These are phyloP conservation scores for Holothuria scabra DNA, from an alignment of 53 echinoderm and acorn worm species.

Conservation along the genomic window DNA sequence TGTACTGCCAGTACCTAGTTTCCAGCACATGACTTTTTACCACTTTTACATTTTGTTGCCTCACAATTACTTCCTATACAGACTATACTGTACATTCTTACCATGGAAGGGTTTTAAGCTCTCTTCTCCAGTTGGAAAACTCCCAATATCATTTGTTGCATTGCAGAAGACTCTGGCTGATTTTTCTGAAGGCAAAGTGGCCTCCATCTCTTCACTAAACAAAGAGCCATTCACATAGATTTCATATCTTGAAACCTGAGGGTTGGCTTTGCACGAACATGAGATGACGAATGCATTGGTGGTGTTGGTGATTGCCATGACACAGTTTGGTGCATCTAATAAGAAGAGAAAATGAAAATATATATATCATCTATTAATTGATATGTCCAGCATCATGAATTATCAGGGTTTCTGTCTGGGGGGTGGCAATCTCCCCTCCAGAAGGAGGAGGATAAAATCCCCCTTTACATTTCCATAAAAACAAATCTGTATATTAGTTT, in stretches of 20 bases:
- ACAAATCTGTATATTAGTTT: too few species aligned
- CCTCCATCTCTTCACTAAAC: not conserved
- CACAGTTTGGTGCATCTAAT: conserved; percentile 3
- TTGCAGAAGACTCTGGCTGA: not conserved
- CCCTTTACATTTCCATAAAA: too few species aligned
- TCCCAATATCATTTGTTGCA: conserved; percentile 13
- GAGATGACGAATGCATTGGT: not conserved
- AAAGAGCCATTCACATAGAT: conserved; percentile 18
- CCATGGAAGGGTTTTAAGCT: conserved; percentile 27
- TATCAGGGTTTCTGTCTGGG: too few species aligned
- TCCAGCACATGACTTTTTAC: too few species aligned
- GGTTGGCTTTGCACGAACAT: conserved; percentile 2
- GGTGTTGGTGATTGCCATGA: not conserved
- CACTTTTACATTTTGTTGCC: too few species aligned
- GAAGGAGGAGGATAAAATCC: too few species aligned
- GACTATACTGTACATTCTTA: not conserved
- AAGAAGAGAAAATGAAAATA: too few species aligned
- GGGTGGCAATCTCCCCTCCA: too few species aligned
- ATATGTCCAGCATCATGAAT: too few species aligned
- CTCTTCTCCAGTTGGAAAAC: not conserved
- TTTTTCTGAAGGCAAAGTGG: not conserved
- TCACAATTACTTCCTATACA: too few species aligned
- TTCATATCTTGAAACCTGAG: not conserved
- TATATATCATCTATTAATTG: too few species aligned
- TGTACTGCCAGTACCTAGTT: too few species aligned